These are phyloP conservation scores for Ceratothoa steindachneri DNA, from an alignment of 2,888 invertebrate genomes.

Conservation along the genomic window DNA sequence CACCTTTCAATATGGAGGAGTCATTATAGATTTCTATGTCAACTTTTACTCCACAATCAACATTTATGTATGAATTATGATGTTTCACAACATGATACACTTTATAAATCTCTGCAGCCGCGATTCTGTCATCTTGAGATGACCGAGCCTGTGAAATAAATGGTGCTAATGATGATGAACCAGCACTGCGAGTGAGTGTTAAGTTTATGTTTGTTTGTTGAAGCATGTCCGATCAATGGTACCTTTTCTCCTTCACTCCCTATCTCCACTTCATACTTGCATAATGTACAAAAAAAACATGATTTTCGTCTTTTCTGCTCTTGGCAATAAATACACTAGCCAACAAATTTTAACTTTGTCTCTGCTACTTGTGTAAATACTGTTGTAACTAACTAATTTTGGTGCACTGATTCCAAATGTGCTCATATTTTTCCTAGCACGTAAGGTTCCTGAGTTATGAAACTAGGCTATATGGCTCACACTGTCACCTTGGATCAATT, in stretches of 20 bases:
- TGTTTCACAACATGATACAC: conserved; percentile 25
- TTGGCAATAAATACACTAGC: too few species aligned
- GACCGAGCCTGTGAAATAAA: background rate
- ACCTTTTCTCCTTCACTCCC: background rate
- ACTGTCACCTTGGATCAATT: too few species aligned
- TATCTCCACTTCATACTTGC: too few species aligned
- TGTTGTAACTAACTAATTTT: too few species aligned
- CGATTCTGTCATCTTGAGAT: background rate
- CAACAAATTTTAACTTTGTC: too few species aligned
- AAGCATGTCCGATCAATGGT: background rate
- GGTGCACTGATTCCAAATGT: too few species aligned
- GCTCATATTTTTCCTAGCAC: too few species aligned
- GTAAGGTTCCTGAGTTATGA: too few species aligned
- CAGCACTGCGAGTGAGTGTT: conserved; percentile 4
- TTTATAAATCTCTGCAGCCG: conserved; percentile 19
- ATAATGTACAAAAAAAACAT: too few species aligned
- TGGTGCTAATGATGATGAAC: background rate
- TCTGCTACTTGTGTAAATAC: too few species aligned
- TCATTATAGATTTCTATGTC: conserved; percentile 30
- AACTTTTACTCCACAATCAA: conserved; percentile 25
- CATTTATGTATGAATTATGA: conserved; percentile 22
- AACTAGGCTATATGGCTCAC: too few species aligned
- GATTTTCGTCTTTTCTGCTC: too few species aligned
- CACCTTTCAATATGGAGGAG: background rate
- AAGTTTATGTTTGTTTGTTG: background rate